phyloP scores from a whole-genome alignment of 2,797 vertebrate species.

The Calcarius lapponicus region DNA sequence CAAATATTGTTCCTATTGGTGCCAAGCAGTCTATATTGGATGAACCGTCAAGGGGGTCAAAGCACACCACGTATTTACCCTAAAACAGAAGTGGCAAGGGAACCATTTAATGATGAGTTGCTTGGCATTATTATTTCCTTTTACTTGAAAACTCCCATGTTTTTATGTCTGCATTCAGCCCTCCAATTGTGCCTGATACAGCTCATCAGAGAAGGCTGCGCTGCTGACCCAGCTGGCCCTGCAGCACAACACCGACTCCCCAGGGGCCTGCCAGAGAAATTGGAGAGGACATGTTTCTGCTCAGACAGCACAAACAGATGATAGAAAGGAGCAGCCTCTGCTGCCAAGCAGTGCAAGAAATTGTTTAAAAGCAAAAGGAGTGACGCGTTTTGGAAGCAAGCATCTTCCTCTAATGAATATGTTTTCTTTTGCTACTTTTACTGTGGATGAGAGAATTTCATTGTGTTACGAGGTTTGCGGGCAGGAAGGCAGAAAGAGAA shows the following conservation, averaged over 20 bases:
- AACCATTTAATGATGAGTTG: neutral
- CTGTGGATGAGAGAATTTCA: neutral
- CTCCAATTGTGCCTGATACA: rapidly evolving
- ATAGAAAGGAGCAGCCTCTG: neutral
- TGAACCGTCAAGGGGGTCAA: conserved; percentile 97
- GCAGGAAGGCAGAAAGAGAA: neutral
- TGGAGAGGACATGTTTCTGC: neutral
- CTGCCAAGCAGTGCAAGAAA: neutral
- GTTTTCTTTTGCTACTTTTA: neutral
- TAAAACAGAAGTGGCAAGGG: conserved; percentile 57
- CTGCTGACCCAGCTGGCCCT: neutral
- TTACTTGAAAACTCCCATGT: neutral
- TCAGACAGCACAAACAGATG: neutral
- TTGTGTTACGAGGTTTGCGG: neutral
- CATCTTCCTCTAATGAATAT: neutral
- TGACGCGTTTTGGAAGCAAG: neutral
- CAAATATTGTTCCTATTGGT: conserved; percentile 95
- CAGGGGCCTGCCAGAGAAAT: neutral
- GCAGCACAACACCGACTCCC: neutral
- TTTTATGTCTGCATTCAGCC: neutral
- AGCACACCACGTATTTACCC: conserved; percentile 97
- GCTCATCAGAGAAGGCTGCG: neutral
- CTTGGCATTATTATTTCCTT: neutral
- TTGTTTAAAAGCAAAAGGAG: neutral
- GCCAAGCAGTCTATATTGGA: conserved; percentile 98